Percentiles rank a stretch among this genome's conserved stretches.
phyloP scores from a whole-genome alignment of 2,113 vertebrate genomes.

The Ciconia boyciana region DNA sequence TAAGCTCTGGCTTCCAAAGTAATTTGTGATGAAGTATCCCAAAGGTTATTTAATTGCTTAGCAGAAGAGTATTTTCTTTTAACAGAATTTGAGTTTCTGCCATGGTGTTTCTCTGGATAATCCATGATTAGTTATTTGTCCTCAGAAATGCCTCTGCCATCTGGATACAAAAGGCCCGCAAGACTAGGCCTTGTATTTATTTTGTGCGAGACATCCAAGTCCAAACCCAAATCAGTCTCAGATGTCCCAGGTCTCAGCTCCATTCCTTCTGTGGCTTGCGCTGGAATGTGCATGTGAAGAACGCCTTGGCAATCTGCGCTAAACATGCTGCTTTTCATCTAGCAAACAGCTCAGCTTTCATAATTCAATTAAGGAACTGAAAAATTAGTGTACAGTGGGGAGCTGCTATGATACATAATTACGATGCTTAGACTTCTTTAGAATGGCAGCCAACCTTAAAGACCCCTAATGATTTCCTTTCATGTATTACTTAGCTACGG shows the following conservation, averaged over 20 bases:
- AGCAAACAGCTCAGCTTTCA: conserved; percentile 12
- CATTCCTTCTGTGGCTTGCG: neutral
- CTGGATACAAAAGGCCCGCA: neutral
- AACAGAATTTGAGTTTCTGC: neutral
- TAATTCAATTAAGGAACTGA: conserved; percentile 26
- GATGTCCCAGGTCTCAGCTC: conserved; percentile 32
- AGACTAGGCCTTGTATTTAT: neutral
- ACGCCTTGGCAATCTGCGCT: neutral
- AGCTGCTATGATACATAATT: neutral
- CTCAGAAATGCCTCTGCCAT: neutral
- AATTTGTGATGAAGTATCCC: neutral
- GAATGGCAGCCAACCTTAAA: conserved; percentile 3
- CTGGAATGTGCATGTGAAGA: conserved; percentile 17
- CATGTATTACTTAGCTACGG: neutral
- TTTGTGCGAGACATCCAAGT: neutral
- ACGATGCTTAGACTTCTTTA: neutral
- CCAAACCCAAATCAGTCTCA: conserved; percentile 12
- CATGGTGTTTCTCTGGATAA: neutral
- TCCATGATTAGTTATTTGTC: neutral
- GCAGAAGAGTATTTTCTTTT: neutral
- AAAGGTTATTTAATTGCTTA: neutral
- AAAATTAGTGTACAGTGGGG: neutral
- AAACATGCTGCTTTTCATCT: conserved; percentile 38
- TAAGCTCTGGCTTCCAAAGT: neutral
- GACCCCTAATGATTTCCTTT: neutral